These are phyloP conservation scores for Dendrolimus kikuchii DNA, from an alignment of 1,140 invertebrate species.

Conservation along the genomic window DNA sequence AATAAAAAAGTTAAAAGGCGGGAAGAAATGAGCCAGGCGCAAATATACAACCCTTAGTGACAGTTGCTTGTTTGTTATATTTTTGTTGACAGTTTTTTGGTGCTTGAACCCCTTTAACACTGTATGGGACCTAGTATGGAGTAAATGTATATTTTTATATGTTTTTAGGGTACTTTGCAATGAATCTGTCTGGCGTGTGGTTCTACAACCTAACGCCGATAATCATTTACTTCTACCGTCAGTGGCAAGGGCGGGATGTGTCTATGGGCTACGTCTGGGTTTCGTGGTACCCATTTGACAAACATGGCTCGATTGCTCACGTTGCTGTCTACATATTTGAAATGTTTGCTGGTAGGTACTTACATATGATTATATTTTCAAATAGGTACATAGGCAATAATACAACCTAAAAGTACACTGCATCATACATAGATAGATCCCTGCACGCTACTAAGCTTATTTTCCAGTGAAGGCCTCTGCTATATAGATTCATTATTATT, in stretches of 20 bases:
- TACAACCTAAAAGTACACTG: no score
- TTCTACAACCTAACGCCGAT: constrained; percentile 59
- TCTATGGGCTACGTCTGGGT: constrained; percentile 49
- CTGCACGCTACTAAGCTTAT: no score
- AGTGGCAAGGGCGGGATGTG: constrained; percentile 30
- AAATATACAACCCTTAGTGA: no score
- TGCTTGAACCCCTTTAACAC: no score
- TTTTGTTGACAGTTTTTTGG: no score
- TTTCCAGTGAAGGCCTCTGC: no score
- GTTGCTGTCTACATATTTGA: constrained; percentile 54
- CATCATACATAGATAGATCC: no score
- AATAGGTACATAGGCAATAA: no score
- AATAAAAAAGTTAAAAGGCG: background rate
- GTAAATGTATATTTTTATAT: background rate
- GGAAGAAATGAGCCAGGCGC: no score
- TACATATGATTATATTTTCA: background rate
- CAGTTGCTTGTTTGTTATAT: no score
- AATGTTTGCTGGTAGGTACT: constrained; percentile 48
- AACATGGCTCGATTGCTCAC: constrained; percentile 43
- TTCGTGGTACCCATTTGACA: constrained; percentile 64
- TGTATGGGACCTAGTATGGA: no score
- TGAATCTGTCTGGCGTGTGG: constrained; percentile 48
- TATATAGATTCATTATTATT: no score
- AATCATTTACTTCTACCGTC: constrained; percentile 33
- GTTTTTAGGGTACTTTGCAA: constrained; percentile 45